Percentiles rank a stretch among this genome's conserved stretches.
Evolutionary conservation across 2,113 vertebrate species (phyloP).

Genomic region (Chionomys nivalis): DNA sequence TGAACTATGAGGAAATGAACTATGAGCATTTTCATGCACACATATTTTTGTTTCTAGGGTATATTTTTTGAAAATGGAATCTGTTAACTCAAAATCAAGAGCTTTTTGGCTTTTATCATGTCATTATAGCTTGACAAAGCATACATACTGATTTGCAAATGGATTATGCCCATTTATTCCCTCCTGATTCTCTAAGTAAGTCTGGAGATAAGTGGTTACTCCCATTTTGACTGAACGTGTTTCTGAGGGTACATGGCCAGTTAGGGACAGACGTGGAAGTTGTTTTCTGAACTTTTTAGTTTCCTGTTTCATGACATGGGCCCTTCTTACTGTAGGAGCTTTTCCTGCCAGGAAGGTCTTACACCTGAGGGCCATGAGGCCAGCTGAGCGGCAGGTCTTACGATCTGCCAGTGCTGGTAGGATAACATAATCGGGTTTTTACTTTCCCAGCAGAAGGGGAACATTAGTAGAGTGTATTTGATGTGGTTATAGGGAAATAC

Average conservation of each 20-base stretch:
- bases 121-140: background rate
- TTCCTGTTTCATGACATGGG: background rate
- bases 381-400: background rate
- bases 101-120: conserved; percentile 2
- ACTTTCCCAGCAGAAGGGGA: background rate
- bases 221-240: background rate
- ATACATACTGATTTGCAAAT: background rate
- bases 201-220: background rate
- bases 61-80: conserved; percentile 23
- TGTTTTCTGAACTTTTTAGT: background rate
- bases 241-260: background rate
- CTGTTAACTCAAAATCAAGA: background rate
- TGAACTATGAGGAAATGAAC: conserved; percentile 2
- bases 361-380: background rate
- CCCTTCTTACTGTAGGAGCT: background rate
- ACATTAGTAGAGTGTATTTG: background rate
- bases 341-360: background rate
- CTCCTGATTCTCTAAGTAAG: background rate
- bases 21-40: conserved; percentile 10
- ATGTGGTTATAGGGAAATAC: background rate
- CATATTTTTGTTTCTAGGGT: conserved; percentile 7
- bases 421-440: background rate
- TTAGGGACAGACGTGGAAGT: background rate
- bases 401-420: background rate
- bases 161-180: background rate